Conservation (phyloP, 2,113 vertebrate species). For the Bos indicus region DNA sequence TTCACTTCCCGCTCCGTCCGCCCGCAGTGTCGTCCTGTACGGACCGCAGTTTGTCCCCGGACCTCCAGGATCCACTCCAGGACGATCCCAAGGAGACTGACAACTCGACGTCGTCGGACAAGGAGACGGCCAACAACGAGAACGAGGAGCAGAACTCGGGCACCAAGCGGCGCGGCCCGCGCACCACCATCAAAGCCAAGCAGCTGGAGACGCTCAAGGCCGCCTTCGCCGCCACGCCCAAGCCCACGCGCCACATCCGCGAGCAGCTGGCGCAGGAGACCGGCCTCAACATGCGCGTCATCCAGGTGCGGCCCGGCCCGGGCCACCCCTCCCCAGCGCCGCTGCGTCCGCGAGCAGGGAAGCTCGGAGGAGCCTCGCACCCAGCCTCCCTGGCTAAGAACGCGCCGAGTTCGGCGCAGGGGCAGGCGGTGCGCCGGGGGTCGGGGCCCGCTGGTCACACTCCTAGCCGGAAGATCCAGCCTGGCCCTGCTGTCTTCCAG, state of each 20-base stretch:
- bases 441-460: not conserved
- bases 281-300: conserved; percentile 97
- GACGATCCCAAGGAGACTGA: conserved; percentile 98
- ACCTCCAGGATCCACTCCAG: conserved; percentile 92
- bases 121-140: conserved; percentile 96
- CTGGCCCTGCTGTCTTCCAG: not conserved
- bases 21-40: conserved; percentile 96
- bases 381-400: not conserved
- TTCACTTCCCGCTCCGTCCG: not conserved
- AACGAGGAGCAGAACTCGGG: conserved; percentile 97
- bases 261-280: conserved; percentile 98
- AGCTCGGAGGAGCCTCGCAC: not conserved
- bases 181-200: conserved; percentile 99
- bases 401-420: not conserved
- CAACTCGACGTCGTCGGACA: conserved; percentile 97
- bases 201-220: conserved; percentile 98
- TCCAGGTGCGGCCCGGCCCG: conserved; percentile 85
- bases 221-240: conserved; percentile 96
- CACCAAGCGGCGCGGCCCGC: conserved; percentile 92
- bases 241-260: conserved; percentile 96
- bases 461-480: not conserved
- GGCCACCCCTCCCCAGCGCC: fast-evolving
- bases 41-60: conserved; percentile 97
- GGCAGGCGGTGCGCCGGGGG: not conserved
- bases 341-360: fast-evolving